A percentile compares a stretch with the other conserved stretches of the same genome.
phyloP scores from a whole-genome alignment of 2,888 invertebrate genomes.

The Drosophila demipolita region DNA sequence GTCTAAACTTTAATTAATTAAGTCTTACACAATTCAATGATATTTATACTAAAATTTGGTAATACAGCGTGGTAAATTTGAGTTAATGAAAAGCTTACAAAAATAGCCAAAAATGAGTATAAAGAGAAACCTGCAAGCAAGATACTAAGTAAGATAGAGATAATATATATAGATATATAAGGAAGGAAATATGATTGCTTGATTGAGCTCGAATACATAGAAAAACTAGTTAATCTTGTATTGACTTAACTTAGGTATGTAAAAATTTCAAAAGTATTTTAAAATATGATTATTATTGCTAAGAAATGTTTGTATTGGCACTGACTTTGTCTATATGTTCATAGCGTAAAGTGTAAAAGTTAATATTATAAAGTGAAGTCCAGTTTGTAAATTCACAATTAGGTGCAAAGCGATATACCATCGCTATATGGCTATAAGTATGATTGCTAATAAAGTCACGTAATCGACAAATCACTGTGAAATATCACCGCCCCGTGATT shows the following conservation, averaged over 20 bases:
- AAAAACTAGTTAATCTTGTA: neutral
- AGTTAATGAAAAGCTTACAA: neutral
- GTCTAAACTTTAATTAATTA: neutral
- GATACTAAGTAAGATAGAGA: neutral
- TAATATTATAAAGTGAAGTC: neutral
- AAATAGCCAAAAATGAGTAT: neutral
- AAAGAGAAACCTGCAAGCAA: neutral
- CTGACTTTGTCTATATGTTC: neutral
- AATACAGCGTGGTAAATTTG: neutral
- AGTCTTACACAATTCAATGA: neutral
- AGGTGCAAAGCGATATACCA: constrained; percentile 15
- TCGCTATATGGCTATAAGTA: neutral
- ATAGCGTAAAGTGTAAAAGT: neutral
- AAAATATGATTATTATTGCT: neutral
- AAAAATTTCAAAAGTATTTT: neutral
- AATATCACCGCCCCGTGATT: constrained; percentile 50
- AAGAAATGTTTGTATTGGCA: neutral
- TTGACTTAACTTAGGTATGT: neutral
- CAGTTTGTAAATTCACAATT: neutral
- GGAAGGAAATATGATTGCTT: neutral
- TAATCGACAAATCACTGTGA: constrained; percentile 63
- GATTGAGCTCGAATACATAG: neutral
- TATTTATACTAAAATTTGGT: neutral
- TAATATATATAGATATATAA: neutral
- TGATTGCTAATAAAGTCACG: constrained; percentile 57